Conservation (phyloP, 2,888 invertebrate genomes). For the Dasysyrphus albostriatus region DNA sequence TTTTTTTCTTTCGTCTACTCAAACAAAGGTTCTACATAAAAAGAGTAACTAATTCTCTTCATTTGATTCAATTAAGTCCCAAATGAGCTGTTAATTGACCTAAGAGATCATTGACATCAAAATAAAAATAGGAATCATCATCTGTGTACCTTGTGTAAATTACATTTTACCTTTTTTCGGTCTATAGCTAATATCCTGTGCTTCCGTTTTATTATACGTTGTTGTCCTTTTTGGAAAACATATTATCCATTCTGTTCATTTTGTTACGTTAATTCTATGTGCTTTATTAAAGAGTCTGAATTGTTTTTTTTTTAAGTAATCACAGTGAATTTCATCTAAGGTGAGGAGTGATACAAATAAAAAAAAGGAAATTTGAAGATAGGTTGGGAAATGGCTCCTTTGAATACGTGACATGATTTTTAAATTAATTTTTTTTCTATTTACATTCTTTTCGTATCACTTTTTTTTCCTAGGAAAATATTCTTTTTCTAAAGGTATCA, state of each 20-base stretch:
- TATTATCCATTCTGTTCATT: conserved; percentile 32
- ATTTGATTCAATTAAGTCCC: conserved; percentile 35
- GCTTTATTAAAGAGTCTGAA: conserved; percentile 36
- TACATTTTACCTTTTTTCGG: conserved; percentile 44
- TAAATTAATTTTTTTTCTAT: conserved; percentile 33
- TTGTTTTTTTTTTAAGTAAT: conserved; percentile 56
- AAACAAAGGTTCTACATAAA: background rate
- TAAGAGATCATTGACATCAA: conserved; percentile 2
- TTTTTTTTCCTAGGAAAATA: background rate
- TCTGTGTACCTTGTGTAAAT: conserved; percentile 37
- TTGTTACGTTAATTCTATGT: conserved; percentile 17
- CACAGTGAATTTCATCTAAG: conserved; percentile 66
- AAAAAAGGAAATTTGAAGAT: conserved; percentile 22
- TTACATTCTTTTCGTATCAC: conserved; percentile 34
- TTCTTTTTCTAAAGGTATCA: background rate
- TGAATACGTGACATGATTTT: conserved; percentile 67
- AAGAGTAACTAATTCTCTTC: conserved; percentile 3
- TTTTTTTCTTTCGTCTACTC: background rate
- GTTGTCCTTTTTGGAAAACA: conserved; percentile 29
- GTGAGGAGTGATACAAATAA: conserved; percentile 37
- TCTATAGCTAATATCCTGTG: conserved; percentile 49
- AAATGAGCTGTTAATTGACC: conserved; percentile 42
- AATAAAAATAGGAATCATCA: conserved; percentile 32
- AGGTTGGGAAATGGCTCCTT: conserved; percentile 39
- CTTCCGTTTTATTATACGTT: conserved; percentile 42